Evolutionary conservation across 2,888 invertebrate genomes (phyloP), one percentile per base, ranked within the genome.

Genomic region (Temnothorax rugatulus): DNA sequence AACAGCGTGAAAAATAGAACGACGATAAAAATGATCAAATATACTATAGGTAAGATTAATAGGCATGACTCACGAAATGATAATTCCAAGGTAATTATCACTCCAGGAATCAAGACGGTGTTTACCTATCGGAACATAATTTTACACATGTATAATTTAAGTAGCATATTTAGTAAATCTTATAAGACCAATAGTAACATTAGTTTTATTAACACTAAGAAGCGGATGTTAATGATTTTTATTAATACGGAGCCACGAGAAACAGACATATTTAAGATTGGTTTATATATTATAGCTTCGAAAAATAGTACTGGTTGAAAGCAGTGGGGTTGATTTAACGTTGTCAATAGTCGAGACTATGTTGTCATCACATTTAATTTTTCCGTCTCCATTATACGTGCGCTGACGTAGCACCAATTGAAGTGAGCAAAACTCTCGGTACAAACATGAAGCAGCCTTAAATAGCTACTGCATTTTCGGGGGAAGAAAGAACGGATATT

Each of bases 21-120:
- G 9, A 52, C 18, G 41, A 66, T 9, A 0, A 68, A 47, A 68
- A 15, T 25, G 13, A 77, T 77, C 5, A 25, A 57, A 77, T 44
- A 34, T 13, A 44, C 5, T 9, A 68, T n/a, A 77, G 29, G 7
- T 61, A 61, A 64, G 63, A 29, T 41, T 54, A 64, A 64, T 25
- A 25, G 13, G 3, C n/a, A 15, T 41, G 21, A 66, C n/a, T 54
- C n/a, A 29, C 8, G 13, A 54, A 52, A 57, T 9, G 13, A 25
- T 77, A 54, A 66, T 77, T 54, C 18, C 21, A 50, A 0, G 13
- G 18, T 64, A 38, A 68, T 77, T 0, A 15, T 29, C n/a, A 15
- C 21, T 44, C 7, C 44, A 5, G 54, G 54, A 66, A 13, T 52
- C n/a, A 54, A 54, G 4, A 64, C 13, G 18, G 13, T 4, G 11